Conservation (phyloP, 2,113 vertebrate species). For the Erythrocebus patas region DNA sequence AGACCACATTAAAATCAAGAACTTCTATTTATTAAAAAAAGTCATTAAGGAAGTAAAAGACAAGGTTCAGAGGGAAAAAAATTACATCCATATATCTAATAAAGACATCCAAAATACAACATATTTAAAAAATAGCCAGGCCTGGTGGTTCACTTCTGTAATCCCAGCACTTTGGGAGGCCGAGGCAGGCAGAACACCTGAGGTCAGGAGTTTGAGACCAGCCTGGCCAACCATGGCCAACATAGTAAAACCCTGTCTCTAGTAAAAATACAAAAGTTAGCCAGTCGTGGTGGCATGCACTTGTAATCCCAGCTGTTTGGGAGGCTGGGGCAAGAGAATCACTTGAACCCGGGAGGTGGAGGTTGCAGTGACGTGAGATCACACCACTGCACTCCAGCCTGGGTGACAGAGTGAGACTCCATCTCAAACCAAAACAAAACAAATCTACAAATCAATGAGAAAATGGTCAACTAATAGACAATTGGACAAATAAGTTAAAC, state of each 20-base stretch:
- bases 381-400: not conserved
- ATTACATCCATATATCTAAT: not conserved
- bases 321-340: too few species aligned
- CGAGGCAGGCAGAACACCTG: too few species aligned
- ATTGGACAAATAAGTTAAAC: not conserved
- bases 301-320: too few species aligned
- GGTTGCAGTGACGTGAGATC: too few species aligned
- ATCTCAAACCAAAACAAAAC: not conserved
- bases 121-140: not conserved
- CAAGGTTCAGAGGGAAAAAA: not conserved
- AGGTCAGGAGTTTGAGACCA: too few species aligned
- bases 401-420: not conserved
- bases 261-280: too few species aligned
- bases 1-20: not conserved
- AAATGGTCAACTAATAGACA: not conserved
- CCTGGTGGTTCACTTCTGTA: too few species aligned
- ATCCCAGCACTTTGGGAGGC: too few species aligned
- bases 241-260: too few species aligned
- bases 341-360: too few species aligned
- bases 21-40: not conserved
- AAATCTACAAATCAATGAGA: not conserved
- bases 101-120: not conserved
- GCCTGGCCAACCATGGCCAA: too few species aligned
- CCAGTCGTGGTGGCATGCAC: too few species aligned
- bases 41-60: not conserved